Base-by-base conservation (phyloP, 2,113 vertebrate species). In the Pterophyllum scalare region DNA sequence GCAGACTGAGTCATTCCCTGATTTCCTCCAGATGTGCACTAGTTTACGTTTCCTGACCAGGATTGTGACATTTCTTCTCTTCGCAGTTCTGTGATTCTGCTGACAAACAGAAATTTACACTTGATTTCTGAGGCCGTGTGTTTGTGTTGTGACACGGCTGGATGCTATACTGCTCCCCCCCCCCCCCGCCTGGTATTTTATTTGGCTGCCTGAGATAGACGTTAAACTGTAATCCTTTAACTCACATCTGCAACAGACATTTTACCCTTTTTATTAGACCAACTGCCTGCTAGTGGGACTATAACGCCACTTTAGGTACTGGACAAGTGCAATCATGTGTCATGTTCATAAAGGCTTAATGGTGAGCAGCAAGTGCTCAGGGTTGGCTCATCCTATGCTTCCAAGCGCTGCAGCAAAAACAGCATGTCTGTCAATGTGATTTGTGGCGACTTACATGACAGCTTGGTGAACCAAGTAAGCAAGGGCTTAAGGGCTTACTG, bases 11-110 rank as follows among this genome's bases (percentile, higher is more conserved):
- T 94, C 93, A 94, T 92, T 90, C 87, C 77, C 81, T 95, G 92
- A 95, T 95, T 94, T 95, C 93, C 94, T 94, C 93, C 94, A 95
- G 94, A 94, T 94, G 94, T 94, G 92, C 92, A 82, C 56, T 52
- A 86, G 79, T 92, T 92, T 91, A 93, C 86, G 81, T 90, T 94
- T 94, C 93, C 89, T 94, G 90, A 90, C 80, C 77, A 65, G 84
- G 82, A 94, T 95, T 94, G 92, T 92, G 91, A 94, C 90, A 94
- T 91, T 86, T 87, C 89, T 89, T 58, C 87, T 79, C 83, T 74
- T 75, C 67, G 19, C 59, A 3, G 61, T 78, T 52, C 84, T 46
- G 14, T 85, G 78, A 62, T 89, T 93, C 70, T 92, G 90, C 92
- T 94, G 90, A 91, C 89, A 26, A 82, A 87, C 46, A 77, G 49